Evolutionary conservation across 2,888 invertebrate species (phyloP).

Genomic region (Diaphora mendica): DNA sequence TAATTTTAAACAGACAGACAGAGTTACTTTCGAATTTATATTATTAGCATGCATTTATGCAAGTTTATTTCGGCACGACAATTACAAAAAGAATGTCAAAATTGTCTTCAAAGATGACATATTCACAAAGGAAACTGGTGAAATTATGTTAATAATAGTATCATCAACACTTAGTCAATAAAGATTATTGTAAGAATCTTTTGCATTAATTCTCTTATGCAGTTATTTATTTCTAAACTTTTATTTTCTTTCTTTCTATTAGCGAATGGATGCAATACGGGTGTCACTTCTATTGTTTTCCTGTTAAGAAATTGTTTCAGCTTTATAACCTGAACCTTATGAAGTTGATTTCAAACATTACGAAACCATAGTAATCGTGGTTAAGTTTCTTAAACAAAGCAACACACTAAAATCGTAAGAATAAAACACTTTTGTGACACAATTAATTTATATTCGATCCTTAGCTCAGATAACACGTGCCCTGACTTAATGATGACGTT

Average conservation of each 20-base stretch:
- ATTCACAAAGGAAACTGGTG: not conserved
- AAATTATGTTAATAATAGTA: not conserved
- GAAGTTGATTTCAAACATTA: not conserved
- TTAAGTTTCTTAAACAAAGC: slow-evolving; percentile 16
- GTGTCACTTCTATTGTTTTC: not conserved
- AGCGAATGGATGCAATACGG: not conserved
- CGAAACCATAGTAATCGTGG: slow-evolving; percentile 12
- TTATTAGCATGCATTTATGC: not conserved
- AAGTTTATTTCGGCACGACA: not conserved
- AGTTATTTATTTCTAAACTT: not conserved
- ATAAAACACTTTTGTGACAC: slow-evolving; percentile 49
- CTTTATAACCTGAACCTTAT: not conserved
- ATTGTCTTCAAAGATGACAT: not conserved
- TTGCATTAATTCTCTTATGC: not conserved
- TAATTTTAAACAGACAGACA: too few relatives aligned
- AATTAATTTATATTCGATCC: slow-evolving; percentile 61
- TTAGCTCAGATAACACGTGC: slow-evolving; percentile 54
- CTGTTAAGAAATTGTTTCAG: not conserved
- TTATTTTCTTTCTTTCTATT: not conserved
- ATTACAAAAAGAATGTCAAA: not conserved
- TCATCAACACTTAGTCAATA: not conserved
- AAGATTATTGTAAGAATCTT: not conserved
- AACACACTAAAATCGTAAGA: slow-evolving; percentile 17
- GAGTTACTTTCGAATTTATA: too few relatives aligned
- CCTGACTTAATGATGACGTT: slow-evolving; percentile 58